phyloP scores from a whole-genome alignment of 1,140 invertebrate species.

The Heliconius hewitsoni region DNA sequence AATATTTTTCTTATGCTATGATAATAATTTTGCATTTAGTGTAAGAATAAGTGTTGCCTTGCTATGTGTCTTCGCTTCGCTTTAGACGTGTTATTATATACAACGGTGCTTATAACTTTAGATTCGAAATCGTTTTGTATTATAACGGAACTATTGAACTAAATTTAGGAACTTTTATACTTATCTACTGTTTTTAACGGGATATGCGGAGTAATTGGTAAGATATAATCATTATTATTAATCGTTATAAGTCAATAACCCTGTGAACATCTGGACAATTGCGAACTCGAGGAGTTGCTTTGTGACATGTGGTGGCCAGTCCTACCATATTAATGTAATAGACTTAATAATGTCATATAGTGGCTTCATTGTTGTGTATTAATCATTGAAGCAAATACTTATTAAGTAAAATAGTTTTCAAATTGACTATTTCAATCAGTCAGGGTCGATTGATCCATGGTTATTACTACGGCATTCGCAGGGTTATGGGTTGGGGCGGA shows the following conservation, averaged over 20 bases:
- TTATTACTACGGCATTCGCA: constrained; percentile 55
- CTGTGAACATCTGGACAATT: constrained; percentile 69
- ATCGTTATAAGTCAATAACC: constrained; percentile 54
- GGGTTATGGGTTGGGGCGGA: constrained; percentile 53
- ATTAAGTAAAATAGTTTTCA: background rate
- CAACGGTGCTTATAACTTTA: constrained; percentile 64
- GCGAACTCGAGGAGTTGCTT: constrained; percentile 57
- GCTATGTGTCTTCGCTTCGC: constrained; percentile 79
- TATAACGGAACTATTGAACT: constrained; percentile 22
- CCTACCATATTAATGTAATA: constrained; percentile 44
- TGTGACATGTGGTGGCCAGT: constrained; percentile 74
- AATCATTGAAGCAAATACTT: background rate
- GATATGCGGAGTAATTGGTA: constrained; percentile 27
- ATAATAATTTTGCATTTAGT: constrained; percentile 63
- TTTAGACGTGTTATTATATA: constrained; percentile 62
- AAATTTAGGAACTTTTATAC: constrained; percentile 27
- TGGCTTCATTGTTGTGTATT: background rate
- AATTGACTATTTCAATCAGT: constrained; percentile 6
- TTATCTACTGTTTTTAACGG: background rate
- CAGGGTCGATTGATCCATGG: constrained; percentile 49
- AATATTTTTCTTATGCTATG: constrained; percentile 52
- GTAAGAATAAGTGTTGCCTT: constrained; percentile 77
- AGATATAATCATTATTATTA: constrained; percentile 28
- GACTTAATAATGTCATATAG: constrained; percentile 41
- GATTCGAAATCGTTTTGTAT: constrained; percentile 31